These are phyloP conservation scores for Pachydiplax longipennis DNA, from an alignment of 2,888 invertebrate species.

Conservation along the genomic window DNA sequence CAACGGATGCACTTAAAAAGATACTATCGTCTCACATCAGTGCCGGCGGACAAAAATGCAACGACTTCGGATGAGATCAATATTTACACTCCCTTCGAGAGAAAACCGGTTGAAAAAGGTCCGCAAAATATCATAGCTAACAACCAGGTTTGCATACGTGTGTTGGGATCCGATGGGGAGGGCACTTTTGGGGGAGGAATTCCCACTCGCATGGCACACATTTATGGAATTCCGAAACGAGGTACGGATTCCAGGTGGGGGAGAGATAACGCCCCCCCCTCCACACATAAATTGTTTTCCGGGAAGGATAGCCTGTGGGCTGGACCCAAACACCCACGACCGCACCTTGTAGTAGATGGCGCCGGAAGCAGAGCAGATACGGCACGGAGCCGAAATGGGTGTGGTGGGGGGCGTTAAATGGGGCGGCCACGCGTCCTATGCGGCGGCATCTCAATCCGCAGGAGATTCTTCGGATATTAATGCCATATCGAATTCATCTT, in stretches of 20 bases:
- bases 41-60: background rate
- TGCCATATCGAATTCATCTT: no score
- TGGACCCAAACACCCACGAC: background rate
- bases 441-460: background rate
- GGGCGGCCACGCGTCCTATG: background rate
- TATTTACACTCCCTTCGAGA: background rate
- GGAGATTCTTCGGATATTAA: background rate
- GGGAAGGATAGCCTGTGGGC: background rate
- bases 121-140: background rate
- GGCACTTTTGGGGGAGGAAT: background rate
- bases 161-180: background rate
- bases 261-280: background rate
- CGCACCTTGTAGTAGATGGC: background rate
- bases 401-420: background rate
- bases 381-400: background rate
- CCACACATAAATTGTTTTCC: background rate
- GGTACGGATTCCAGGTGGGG: slow-evolving; percentile 12
- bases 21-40: background rate
- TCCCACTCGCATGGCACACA: background rate
- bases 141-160: background rate
- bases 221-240: slow-evolving; percentile 31
- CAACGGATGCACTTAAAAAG: background rate
- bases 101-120: background rate
- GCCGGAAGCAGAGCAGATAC: background rate
- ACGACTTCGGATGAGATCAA: background rate